Conservation (phyloP, 2,113 vertebrate species). For the Eulacestoma nigropectus region DNA sequence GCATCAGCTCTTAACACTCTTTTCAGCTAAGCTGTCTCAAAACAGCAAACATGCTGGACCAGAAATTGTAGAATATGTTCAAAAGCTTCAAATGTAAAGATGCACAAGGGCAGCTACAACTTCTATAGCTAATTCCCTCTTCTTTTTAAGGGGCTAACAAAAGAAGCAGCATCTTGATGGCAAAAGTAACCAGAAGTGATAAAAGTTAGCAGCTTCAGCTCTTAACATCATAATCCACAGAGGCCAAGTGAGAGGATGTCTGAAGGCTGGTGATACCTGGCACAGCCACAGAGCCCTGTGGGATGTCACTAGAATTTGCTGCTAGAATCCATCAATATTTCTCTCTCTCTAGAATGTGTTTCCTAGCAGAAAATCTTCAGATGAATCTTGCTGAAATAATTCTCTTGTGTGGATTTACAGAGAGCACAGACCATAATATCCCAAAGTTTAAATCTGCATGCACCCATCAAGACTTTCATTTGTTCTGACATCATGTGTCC, state of each 20-base stretch:
- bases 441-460: rapidly evolving
- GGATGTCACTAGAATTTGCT: neutral
- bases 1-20: neutral
- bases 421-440: neutral
- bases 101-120: neutral
- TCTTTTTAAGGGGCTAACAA: neutral
- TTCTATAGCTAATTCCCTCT: neutral
- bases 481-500: neutral
- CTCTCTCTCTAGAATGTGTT: neutral
- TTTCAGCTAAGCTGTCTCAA: neutral
- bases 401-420: neutral
- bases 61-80: neutral
- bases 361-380: neutral
- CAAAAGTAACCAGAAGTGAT: neutral
- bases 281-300: neutral
- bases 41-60: neutral
- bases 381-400: neutral
- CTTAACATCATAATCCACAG: neutral
- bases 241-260: neutral
- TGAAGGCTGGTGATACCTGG: neutral
- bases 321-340: neutral
- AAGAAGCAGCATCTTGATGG: neutral
- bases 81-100: neutral
- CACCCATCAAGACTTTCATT: neutral
- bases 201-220: neutral